Evolutionary conservation across 2,113 vertebrate species (phyloP).

Genomic region (Bos taurus): ARS-UCD2.0 NC_037357.1:84930001-84930500

Average conservation of each 20-base stretch:
- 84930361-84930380: background rate
- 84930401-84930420: background rate
- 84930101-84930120: too few relatives aligned
- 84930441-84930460: background rate
- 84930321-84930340: background rate
- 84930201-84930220: too few relatives aligned
- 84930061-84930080: too few relatives aligned
- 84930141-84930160: too few relatives aligned
- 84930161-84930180: too few relatives aligned
- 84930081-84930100: too few relatives aligned
- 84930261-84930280: background rate
- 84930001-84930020: too few relatives aligned
- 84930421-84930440: background rate
- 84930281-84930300: background rate
- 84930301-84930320: background rate
- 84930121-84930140: too few relatives aligned
- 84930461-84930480: background rate
- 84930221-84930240: background rate
- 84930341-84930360: background rate
- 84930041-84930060: too few relatives aligned
- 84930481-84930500: background rate
- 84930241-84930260: background rate
- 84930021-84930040: too few relatives aligned
- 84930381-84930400: background rate
- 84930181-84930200: too few relatives aligned